Conservation (phyloP, 2,888 invertebrate genomes). For the Spodoptera littoralis region DNA sequence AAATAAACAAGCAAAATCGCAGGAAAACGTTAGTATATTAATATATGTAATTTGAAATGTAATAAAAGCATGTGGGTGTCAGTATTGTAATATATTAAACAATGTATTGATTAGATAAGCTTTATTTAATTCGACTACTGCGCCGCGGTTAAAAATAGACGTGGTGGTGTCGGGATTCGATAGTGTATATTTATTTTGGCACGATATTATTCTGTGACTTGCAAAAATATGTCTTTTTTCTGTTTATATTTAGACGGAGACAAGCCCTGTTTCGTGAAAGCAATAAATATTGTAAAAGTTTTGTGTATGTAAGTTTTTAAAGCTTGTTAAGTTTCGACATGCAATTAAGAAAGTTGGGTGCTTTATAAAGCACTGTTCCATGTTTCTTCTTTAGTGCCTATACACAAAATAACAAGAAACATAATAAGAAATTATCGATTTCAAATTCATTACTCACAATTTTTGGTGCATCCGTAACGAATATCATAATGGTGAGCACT, state of each 20-base stretch:
- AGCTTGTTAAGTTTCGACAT: no score
- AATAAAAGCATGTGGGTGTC: constrained; percentile 28
- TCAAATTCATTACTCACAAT: no score
- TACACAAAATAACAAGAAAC: no score
- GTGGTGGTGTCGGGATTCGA: constrained; percentile 23
- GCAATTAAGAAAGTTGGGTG: no score
- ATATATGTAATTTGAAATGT: constrained; percentile 41
- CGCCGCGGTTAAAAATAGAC: constrained; percentile 37
- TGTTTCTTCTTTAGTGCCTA: no score
- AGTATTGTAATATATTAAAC: constrained; percentile 44
- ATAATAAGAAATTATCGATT: no score
- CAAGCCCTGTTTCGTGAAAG: no score
- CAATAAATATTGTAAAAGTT: no score
- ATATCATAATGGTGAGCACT: no score
- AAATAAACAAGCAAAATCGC: not conserved
- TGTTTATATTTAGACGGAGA: constrained; percentile 30
- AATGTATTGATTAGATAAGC: constrained; percentile 53
- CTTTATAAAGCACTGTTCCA: no score
- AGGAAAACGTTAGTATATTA: constrained; percentile 18
- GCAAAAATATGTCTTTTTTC: constrained; percentile 26
- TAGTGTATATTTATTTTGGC: constrained; percentile 40
- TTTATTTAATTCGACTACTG: constrained; percentile 46
- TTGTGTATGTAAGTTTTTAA: no score
- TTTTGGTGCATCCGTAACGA: no score
- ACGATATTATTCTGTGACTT: constrained; percentile 21